Conservation (phyloP, 2,113 vertebrate genomes). For the Leucoraja erinaceus region DNA sequence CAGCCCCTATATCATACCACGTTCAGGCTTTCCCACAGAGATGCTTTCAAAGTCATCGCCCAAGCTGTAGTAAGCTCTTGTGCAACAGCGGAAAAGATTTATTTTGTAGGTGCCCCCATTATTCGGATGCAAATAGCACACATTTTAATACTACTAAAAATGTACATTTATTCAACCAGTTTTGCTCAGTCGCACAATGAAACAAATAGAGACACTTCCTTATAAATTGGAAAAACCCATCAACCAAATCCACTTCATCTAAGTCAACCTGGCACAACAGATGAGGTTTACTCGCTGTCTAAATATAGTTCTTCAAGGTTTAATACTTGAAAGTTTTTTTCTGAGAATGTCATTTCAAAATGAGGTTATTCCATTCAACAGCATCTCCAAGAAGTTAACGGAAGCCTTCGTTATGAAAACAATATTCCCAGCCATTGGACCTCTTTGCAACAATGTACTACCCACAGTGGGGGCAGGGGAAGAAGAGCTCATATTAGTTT, state of each 20-base stretch:
- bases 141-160: conserved; percentile 25
- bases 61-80: not conserved
- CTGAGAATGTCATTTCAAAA: conserved; percentile 3
- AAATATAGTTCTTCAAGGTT: not conserved
- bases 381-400: not conserved
- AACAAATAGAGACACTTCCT: not conserved
- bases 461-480: not conserved
- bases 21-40: not conserved
- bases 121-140: conserved; percentile 26
- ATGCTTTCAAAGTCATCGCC: not conserved
- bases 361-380: not conserved
- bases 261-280: conserved; percentile 5
- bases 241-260: conserved; percentile 34
- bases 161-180: not conserved
- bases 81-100: conserved; percentile 1
- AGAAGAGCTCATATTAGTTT: not conserved
- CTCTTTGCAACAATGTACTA: not conserved
- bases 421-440: not conserved
- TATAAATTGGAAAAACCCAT: conserved; percentile 34
- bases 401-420: not conserved
- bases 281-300: conserved; percentile 16
- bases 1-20: not conserved
- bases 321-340: not conserved
- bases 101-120: not conserved
- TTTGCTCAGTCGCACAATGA: conserved; percentile 26